Evolutionary conservation across 2,888 invertebrate species (phyloP), one percentile per base, ranked within the genome.

Genomic region (Tricholauxania praeusta): DNA sequence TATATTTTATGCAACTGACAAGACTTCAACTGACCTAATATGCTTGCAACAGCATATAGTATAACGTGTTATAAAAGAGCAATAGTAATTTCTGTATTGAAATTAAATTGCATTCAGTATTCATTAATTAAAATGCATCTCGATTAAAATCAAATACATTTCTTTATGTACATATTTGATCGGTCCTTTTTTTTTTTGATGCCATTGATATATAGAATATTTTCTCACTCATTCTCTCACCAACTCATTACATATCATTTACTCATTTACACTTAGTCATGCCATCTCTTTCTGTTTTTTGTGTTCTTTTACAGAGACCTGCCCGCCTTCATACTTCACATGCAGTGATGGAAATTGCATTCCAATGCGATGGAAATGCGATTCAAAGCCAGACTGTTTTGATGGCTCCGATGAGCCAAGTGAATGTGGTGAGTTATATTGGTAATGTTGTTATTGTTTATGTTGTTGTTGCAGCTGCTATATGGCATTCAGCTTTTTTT

Each of bases 341-440:
- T 86, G 86, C 80, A 82, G 80, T 73, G 88, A 89, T 78, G 89
- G 90, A 70, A 88, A 87, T 78, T 92, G 91, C 84, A 91, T 91
- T 81, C 90, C 91, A 67, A 85, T 87, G 79, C 86, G 88, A 73
- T 90, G 90, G 89, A 89, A 88, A 80, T 92, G 91, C 82, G 91
- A 92, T 84, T 88, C 88, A 52, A 88, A 88, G 73, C 84, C 85
- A 48, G 91, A 92, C 82, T 92, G 92, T 82, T 86, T 87, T 72
- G 91, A 91, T 84, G 89, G 89, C 72, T 90, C 90, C 72, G 91
- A 91, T 83, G 91, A 91, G 85, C 87, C 88, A 72, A 83, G 83
- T 72, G 89, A 89, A 75, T 91, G 91, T 83, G 87, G 89, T 89
- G 84, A 88, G 87, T 83, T 70, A 17, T 22, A 52, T 39, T 39